Percentiles rank a stretch among this genome's conserved stretches.
Conservation (phyloP, 2,888 invertebrate genomes). For the Crematogaster levior region DNA sequence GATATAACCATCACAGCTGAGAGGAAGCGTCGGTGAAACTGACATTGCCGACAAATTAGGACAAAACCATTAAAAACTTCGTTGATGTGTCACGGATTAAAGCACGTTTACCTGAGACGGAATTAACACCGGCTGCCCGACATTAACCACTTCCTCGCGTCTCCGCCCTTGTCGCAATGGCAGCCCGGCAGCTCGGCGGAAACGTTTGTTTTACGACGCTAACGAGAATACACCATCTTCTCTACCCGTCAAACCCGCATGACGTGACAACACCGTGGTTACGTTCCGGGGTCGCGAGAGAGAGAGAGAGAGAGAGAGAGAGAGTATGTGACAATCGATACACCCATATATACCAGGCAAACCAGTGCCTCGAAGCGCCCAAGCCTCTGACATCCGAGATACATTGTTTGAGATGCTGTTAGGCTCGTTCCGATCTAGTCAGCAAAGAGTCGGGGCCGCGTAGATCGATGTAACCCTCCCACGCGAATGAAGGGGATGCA, state of each 20-base stretch:
- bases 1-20: not conserved
- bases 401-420: slow-evolving; percentile 75
- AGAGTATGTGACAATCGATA: slow-evolving; percentile 71
- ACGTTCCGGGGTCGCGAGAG: slow-evolving; percentile 48
- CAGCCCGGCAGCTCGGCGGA: not conserved
- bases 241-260: slow-evolving; percentile 52
- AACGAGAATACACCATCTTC: slow-evolving; percentile 54
- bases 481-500: slow-evolving; percentile 47
- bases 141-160: not conserved
- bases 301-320: too few relatives aligned
- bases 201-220: slow-evolving; percentile 50
- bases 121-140: slow-evolving; percentile 7
- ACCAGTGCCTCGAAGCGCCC: slow-evolving; percentile 47
- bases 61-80: slow-evolving; percentile 28
- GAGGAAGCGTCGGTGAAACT: not conserved
- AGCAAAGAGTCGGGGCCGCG: slow-evolving; percentile 65
- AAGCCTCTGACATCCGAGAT: slow-evolving; percentile 64
- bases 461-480: slow-evolving; percentile 62
- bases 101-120: slow-evolving; percentile 15
- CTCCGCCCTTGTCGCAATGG: not conserved
- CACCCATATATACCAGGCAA: slow-evolving; percentile 62
- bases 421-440: slow-evolving; percentile 72
- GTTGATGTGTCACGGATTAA: slow-evolving; percentile 19
- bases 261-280: slow-evolving; percentile 62
- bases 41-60: slow-evolving; percentile 22